Percentiles rank a stretch among this genome's conserved stretches.
phyloP scores from a whole-genome alignment of 2,113 vertebrate species.

The Oophaga pumilio region DNA sequence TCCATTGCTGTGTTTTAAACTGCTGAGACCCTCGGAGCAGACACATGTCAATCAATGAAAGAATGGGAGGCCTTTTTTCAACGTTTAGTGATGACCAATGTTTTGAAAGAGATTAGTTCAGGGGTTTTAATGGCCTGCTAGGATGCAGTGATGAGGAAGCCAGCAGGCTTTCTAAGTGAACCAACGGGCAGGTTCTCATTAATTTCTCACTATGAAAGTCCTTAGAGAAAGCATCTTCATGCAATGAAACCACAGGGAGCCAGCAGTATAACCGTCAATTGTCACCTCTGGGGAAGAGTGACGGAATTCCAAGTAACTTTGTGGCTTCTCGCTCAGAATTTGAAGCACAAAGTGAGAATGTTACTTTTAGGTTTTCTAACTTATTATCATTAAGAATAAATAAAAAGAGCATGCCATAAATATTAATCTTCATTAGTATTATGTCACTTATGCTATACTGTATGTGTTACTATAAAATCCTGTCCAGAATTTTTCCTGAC shows the following conservation, averaged over 20 bases:
- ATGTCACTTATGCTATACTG: background rate
- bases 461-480: background rate
- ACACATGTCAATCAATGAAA: slow-evolving; percentile 33
- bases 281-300: slow-evolving; percentile 47
- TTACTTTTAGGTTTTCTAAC: slow-evolving; percentile 10
- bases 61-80: slow-evolving; percentile 5
- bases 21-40: slow-evolving; percentile 8
- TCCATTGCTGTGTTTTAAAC: slow-evolving; percentile 6
- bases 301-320: slow-evolving; percentile 42
- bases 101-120: slow-evolving; percentile 44
- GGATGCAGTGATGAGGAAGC: slow-evolving; percentile 51
- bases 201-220: slow-evolving; percentile 37
- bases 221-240: slow-evolving; percentile 46
- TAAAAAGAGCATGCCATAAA: background rate
- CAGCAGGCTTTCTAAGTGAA: slow-evolving; percentile 35
- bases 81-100: slow-evolving; percentile 27
- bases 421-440: background rate
- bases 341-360: slow-evolving; percentile 1
- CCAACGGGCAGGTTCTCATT: slow-evolving; percentile 41
- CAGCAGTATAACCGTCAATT: slow-evolving; percentile 41
- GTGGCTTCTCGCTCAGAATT: slow-evolving; percentile 26
- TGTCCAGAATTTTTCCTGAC: background rate
- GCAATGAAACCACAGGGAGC: slow-evolving; percentile 44
- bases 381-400: slow-evolving; percentile 11
- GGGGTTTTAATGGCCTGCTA: slow-evolving; percentile 50